These are phyloP conservation scores for Bradypus variegatus DNA, from an alignment of 2,797 vertebrate species.

Conservation along the genomic window DNA sequence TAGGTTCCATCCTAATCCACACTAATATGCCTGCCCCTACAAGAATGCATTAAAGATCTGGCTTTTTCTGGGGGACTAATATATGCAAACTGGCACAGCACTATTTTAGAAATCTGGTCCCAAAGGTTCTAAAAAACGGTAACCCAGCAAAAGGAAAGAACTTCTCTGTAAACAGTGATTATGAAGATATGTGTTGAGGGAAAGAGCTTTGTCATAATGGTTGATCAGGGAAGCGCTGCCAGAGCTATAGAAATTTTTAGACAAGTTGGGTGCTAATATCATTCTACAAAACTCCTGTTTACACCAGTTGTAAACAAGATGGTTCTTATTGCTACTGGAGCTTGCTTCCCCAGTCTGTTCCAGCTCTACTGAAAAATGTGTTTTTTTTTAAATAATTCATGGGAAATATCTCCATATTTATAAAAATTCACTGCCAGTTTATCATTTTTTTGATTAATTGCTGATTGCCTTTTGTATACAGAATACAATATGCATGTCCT, in stretches of 20 bases:
- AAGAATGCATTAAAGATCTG: too few species aligned
- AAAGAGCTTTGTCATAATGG: slow-evolving; percentile 64
- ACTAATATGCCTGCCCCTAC: too few species aligned
- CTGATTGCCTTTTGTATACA: slow-evolving; percentile 68
- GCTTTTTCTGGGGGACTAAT: too few species aligned
- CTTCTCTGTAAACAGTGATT: slow-evolving; percentile 65
- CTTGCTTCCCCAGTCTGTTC: too few species aligned
- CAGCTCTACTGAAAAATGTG: slow-evolving; percentile 52
- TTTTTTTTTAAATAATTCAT: slow-evolving; percentile 62
- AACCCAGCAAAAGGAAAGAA: slow-evolving; percentile 66
- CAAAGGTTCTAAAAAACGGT: slow-evolving; percentile 54
- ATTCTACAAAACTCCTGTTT: slow-evolving; percentile 68
- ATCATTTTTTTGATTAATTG: slow-evolving; percentile 66
- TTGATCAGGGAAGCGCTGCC: slow-evolving; percentile 51
- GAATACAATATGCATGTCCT: slow-evolving; percentile 68
- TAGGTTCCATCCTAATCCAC: too few species aligned
- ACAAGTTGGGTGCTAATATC: slow-evolving; percentile 60
- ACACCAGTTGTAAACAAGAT: slow-evolving; percentile 39
- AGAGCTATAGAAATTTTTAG: slow-evolving; percentile 56
- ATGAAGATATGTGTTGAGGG: slow-evolving; percentile 67
- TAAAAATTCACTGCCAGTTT: slow-evolving; percentile 68
- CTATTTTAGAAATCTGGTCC: slow-evolving; percentile 38
- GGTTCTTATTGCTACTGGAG: slow-evolving; percentile 70
- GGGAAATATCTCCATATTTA: slow-evolving; percentile 71
- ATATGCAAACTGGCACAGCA: background rate